Conservation (phyloP, 2,797 vertebrate species). For the Rhinichthys osculus region DNA sequence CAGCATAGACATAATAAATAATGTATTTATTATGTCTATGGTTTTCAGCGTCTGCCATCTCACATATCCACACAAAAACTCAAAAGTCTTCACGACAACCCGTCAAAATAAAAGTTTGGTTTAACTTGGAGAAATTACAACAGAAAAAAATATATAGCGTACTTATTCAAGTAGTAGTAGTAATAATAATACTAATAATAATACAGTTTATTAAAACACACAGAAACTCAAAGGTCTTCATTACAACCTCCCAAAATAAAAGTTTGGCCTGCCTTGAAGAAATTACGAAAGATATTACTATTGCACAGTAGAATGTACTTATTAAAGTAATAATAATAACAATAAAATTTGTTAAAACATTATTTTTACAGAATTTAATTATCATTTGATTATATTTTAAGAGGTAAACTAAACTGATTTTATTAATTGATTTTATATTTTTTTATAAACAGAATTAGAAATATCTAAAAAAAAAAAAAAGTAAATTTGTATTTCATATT, state of each 20-base stretch:
- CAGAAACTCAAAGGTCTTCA: background rate
- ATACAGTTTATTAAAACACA: too few species aligned
- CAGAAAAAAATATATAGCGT: background rate
- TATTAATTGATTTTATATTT: background rate
- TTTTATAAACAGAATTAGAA: background rate
- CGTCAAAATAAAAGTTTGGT: too few species aligned
- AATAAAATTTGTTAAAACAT: background rate
- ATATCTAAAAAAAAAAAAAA: background rate
- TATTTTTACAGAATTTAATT: background rate
- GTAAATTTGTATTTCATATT: background rate
- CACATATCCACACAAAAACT: background rate
- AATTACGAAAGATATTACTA: background rate
- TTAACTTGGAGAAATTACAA: background rate
- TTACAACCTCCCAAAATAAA: background rate
- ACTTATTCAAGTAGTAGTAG: background rate
- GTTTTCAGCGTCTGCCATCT: background rate
- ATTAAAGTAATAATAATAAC: background rate
- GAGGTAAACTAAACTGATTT: background rate
- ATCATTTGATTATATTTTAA: background rate
- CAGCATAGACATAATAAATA: background rate
- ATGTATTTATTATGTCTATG: too few species aligned
- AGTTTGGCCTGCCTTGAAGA: background rate
- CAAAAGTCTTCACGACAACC: background rate
- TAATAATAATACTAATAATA: too few species aligned
- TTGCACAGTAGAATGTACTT: background rate